phyloP scores from a whole-genome alignment of 2,888 invertebrate species.

The Lycophotia porphyrea region DNA sequence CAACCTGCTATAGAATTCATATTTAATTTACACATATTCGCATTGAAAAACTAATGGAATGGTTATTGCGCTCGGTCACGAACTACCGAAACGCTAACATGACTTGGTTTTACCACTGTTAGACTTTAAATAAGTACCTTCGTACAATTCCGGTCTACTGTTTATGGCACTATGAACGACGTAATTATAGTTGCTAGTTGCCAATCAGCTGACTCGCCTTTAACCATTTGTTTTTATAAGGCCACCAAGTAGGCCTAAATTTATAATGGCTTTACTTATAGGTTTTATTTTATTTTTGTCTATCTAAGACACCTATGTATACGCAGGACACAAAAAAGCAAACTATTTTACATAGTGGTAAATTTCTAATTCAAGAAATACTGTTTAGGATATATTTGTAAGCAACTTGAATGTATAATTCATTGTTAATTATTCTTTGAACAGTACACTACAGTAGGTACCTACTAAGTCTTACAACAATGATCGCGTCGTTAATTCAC shows the following conservation, averaged over 20 bases:
- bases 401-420: conserved; percentile 36
- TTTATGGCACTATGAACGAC: conserved; percentile 75
- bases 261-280: background rate
- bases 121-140: conserved; percentile 38
- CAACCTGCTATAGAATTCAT: conserved; percentile 71
- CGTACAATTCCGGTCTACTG: conserved; percentile 77
- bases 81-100: conserved; percentile 78
- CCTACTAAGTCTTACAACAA: conserved; percentile 30
- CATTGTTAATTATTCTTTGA: conserved; percentile 33
- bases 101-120: conserved; percentile 71
- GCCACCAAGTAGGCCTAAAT: conserved; percentile 9
- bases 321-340: background rate
- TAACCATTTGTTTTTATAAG: conserved; percentile 45
- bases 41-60: conserved; percentile 81
- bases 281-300: background rate
- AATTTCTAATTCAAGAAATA: conserved; percentile 12
- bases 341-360: conserved; percentile 1
- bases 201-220: conserved; percentile 74
- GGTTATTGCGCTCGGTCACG: conserved; percentile 83
- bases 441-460: background rate
- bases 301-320: background rate
- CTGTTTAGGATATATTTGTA: conserved; percentile 25
- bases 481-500: conserved; percentile 61
- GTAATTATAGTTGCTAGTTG: conserved; percentile 75
- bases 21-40: conserved; percentile 79